Percentiles rank a stretch among this genome's conserved stretches.
Evolutionary conservation across 1,140 invertebrate genomes (phyloP).

Genomic region (Myzus persicae): DNA sequence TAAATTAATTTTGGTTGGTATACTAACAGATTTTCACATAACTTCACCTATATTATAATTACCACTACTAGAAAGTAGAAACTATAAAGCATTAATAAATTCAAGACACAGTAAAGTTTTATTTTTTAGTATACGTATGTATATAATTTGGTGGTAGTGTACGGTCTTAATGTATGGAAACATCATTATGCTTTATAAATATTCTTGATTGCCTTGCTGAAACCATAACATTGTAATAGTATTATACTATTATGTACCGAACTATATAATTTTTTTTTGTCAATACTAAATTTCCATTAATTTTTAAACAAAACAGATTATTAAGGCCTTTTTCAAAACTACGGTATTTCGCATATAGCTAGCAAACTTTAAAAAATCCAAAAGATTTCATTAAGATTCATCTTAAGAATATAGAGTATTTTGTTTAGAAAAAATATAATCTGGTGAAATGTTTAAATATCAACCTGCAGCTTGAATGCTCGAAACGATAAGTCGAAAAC

Average conservation of each 20-base stretch:
- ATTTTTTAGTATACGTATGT: too few relatives aligned
- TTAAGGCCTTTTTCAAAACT: not conserved
- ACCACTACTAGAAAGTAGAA: not conserved
- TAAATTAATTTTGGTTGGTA: not conserved
- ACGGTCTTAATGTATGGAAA: not conserved
- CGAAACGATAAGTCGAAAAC: too few relatives aligned
- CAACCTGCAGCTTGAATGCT: not conserved
- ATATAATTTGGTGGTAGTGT: not conserved
- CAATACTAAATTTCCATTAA: not conserved
- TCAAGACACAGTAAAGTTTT: too few relatives aligned
- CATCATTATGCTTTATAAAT: not conserved
- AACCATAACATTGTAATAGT: not conserved
- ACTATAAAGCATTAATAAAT: not conserved
- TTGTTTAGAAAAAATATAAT: not conserved
- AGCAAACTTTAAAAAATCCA: not conserved
- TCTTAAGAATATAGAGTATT: not conserved
- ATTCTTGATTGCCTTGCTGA: too few relatives aligned
- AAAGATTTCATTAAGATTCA: too few relatives aligned
- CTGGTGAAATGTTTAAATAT: not conserved
- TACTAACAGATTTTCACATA: not conserved
- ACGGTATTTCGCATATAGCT: too few relatives aligned
- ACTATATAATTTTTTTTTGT: not conserved
- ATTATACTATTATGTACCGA: not conserved
- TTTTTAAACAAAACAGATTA: not conserved
- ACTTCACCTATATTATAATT: not conserved